Conservation (phyloP, 2,888 invertebrate genomes). For the Chironomus riparius region DNA sequence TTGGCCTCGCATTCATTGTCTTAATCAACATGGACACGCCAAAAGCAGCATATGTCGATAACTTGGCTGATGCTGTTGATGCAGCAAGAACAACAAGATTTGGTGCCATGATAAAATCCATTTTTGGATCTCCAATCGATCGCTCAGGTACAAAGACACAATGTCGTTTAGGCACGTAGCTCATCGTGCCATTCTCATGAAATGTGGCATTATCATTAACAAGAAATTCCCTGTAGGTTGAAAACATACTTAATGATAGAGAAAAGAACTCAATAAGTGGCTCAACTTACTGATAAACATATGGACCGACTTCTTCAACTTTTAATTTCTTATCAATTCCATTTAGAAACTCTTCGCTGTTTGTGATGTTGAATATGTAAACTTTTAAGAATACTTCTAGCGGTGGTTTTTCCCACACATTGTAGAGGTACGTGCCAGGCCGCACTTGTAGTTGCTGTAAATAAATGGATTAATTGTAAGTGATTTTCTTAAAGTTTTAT, state of each 20-base stretch:
- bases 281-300: conserved; percentile 64
- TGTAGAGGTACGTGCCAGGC: conserved; percentile 50
- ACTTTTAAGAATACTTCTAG: conserved; percentile 55
- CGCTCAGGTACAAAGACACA: conserved; percentile 53
- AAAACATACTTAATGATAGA: background rate
- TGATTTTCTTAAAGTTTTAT: too few relatives aligned
- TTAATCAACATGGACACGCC: conserved; percentile 51
- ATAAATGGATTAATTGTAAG: background rate
- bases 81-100: conserved; percentile 58
- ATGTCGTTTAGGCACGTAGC: conserved; percentile 51
- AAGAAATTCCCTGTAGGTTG: conserved; percentile 52
- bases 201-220: conserved; percentile 57
- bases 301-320: conserved; percentile 67
- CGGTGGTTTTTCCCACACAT: conserved; percentile 56
- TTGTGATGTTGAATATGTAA: conserved; percentile 75
- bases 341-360: conserved; percentile 55
- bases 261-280: background rate
- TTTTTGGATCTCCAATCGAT: conserved; percentile 56
- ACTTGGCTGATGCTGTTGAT: conserved; percentile 35
- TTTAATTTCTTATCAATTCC: conserved; percentile 57
- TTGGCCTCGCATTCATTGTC: conserved; percentile 50
- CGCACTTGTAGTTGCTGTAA: conserved; percentile 36
- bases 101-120: conserved; percentile 52
- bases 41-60: conserved; percentile 45
- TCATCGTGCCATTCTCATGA: conserved; percentile 55